Base-by-base conservation (phyloP, 30 jellyfish, hydroid and myxozoan species). In the Nemopilema nomurai region DNA sequence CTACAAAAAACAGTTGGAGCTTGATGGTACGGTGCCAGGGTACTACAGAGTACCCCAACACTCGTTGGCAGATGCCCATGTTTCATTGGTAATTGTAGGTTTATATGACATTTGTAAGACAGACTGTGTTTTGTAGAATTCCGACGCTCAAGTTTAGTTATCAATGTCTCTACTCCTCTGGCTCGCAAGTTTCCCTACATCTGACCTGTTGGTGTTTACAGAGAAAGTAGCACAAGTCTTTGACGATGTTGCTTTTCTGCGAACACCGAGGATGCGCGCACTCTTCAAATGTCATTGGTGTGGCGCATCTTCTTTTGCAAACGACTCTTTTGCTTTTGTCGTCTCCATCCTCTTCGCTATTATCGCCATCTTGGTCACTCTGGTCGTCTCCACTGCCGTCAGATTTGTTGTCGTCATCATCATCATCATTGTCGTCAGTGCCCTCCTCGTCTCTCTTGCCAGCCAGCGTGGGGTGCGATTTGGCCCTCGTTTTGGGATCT, bases 211-310 rank as follows among this genome's bases (percentile, higher is more conserved):
- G 99, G 74, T 94, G 90, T 67, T 86, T 89, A 83, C 99, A 94
- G 67, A 94, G 83, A 85, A 31, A 94, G 74, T 66, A 94, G 75
- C 99, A 94, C 32, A 94, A 88, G 32, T 94, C 97, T 80, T 87
- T 94, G 28, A 94, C 94, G 17, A 97, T 94, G 52, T 91, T 97
- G 49, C 85, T 81, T 80, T 94, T 94, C 83, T 79, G 28, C 30
- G 83, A 74, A 79, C 99, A 94, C 65, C 99, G 74, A 8, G 99
- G 99, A 51, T 52, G 76, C 13, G 99, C 97, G 63, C 99, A 94
- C 67, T 89, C 96, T 53, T 94, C 97, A 52, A 75, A 94, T 27
- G 96, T 69, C 96, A 94, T 85, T 18, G 99, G 99, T 22, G 95
- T 77, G 27, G 88, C 83, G 66, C 99, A 94, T 28, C 64, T 80